phyloP scores from a whole-genome alignment of 2,888 invertebrate species.

The Colostygia pectinataria region DNA sequence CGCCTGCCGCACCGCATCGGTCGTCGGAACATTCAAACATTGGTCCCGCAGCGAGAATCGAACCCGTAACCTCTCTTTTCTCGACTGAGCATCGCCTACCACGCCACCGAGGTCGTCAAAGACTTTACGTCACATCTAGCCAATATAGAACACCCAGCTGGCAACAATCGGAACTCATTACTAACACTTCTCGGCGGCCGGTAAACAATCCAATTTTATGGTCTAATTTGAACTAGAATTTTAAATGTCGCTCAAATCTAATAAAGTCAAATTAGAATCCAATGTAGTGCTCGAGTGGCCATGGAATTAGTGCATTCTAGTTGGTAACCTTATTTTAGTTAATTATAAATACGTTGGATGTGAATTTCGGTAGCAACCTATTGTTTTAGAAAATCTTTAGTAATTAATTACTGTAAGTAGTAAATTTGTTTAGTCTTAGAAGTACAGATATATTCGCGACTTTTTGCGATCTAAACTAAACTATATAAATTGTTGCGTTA shows the following conservation, averaged over 20 bases:
- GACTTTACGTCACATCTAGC: not conserved
- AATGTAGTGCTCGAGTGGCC: slow-evolving; percentile 52
- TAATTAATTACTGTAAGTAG: not conserved
- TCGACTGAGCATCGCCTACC: too few species aligned
- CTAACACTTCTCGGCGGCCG: slow-evolving; percentile 45
- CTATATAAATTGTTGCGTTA: too few species aligned
- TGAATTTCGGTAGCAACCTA: not conserved
- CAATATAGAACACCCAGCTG: not conserved
- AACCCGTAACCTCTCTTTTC: too few species aligned
- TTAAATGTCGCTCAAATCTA: slow-evolving; percentile 75
- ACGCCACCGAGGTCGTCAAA: too few species aligned
- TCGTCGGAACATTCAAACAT: too few species aligned
- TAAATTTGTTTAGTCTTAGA: too few species aligned
- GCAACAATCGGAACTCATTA: slow-evolving; percentile 43
- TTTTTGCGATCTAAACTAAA: too few species aligned
- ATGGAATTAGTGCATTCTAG: slow-evolving; percentile 28
- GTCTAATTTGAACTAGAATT: slow-evolving; percentile 64
- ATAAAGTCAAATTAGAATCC: slow-evolving; percentile 73
- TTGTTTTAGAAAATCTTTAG: not conserved
- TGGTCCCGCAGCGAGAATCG: too few species aligned
- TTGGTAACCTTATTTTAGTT: slow-evolving; percentile 21
- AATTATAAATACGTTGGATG: slow-evolving; percentile 15
- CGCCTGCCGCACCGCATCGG: too few species aligned
- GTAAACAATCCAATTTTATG: slow-evolving; percentile 65
- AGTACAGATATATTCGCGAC: too few species aligned